These are phyloP conservation scores for Tonatia bakeri DNA, from an alignment of 2,113 vertebrate species.

Conservation along the genomic window DNA sequence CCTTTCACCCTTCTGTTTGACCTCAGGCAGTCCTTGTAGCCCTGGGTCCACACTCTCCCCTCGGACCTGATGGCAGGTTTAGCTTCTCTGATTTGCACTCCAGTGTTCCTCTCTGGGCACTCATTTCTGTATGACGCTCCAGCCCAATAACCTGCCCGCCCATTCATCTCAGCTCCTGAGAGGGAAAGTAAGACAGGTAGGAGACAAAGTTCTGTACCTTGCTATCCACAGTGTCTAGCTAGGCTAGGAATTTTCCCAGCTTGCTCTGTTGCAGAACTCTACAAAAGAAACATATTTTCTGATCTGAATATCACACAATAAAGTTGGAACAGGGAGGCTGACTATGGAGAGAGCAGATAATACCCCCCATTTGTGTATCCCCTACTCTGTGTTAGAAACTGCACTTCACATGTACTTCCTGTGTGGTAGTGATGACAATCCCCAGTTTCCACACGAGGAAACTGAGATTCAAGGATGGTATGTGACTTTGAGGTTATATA, in stretches of 20 bases:
- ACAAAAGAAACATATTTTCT: neutral
- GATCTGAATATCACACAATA: neutral
- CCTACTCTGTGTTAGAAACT: neutral
- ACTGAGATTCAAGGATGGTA: neutral
- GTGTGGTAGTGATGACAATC: neutral
- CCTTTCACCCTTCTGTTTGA: neutral
- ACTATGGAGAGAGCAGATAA: neutral
- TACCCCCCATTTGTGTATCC: neutral
- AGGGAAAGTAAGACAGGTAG: neutral
- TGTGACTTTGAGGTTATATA: neutral
- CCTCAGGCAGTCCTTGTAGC: neutral
- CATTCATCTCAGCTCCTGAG: neutral
- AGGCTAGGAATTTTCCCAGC: neutral
- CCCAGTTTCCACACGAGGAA: neutral
- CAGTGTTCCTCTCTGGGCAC: neutral
- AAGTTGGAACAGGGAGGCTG: neutral
- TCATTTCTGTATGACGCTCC: neutral
- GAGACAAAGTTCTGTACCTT: neutral
- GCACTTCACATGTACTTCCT: neutral
- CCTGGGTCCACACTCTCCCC: neutral
- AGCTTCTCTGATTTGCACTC: neutral
- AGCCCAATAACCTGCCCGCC: neutral
- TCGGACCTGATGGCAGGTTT: neutral
- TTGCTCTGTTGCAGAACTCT: neutral
- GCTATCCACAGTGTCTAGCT: neutral